Base-by-base conservation (phyloP, 2,888 invertebrate genomes). In the Cistogaster globosa region DNA sequence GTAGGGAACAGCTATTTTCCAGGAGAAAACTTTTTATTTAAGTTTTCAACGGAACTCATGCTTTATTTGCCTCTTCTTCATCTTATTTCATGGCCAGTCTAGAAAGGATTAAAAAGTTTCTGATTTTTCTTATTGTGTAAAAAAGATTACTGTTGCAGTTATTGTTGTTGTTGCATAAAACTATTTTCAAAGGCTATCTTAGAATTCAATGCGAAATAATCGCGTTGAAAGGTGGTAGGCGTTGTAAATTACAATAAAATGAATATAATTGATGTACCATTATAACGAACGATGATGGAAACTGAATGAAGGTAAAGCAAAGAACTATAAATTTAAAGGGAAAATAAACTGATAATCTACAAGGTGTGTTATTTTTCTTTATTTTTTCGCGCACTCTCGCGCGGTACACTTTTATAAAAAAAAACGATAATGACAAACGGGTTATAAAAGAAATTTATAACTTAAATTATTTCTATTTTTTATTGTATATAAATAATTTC, bases 241-340 rank as follows among this genome's bases (percentile, higher is more conserved):
- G 85, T 85, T 85, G 85, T 85, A 85, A 85, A 85, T 85, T 85
- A 85, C 85, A 85, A 85, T 85, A 85, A 85, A 85, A 85, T 85
- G 85, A 79, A 85, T 85, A 85, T 85, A 85, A 85, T 85, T 85
- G 85, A 85, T 85, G 85, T 85, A 85, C 74, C 82, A 78, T 82
- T 69, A 74, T 74, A 68, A 65, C 72, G 72, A 81, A 74, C 62
- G 36, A 63, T 65, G 60, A 81, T 53, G 69, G 51, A 32, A 62
- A 55, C 68, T 57, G 42, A 53, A 76, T 48, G 48, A 80, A 65
- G 57, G 22, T 67, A 55, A 63, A 60, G 36, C 57, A 69, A 48
- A 76, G 65, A 71, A 53, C 58, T 36, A 36, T 51, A 42, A 14
- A 65, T 76, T 71, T 82, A 82, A 76, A 71, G 82, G 63, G 58